Evolutionary conservation across 2,888 invertebrate genomes (phyloP).

Genomic region (Eubasilissa splendida): DNA sequence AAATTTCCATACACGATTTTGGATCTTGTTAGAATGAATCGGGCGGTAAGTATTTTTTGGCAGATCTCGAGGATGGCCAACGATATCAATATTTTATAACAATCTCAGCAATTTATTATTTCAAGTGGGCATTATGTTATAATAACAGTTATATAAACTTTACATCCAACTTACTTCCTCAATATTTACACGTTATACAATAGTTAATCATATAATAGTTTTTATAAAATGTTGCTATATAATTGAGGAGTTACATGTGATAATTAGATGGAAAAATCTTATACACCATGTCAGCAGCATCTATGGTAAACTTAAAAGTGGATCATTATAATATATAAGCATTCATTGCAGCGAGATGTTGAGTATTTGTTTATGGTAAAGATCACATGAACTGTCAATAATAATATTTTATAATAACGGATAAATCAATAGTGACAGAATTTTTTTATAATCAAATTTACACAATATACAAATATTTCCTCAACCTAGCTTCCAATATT

Average conservation of each 20-base stretch:
- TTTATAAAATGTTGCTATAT: constrained; percentile 4
- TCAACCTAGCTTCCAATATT: constrained; percentile 18
- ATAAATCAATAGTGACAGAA: not conserved
- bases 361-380: too few relatives aligned
- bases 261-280: not conserved
- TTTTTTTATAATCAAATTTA: not conserved
- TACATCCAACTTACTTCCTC: constrained; percentile 11
- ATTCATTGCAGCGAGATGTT: not conserved
- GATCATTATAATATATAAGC: not conserved
- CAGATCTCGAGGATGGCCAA: not conserved
- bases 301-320: not conserved
- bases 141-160: not conserved
- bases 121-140: constrained; percentile 15
- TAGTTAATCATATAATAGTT: constrained; percentile 24
- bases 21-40: too few relatives aligned
- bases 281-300: too few relatives aligned
- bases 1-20: too few relatives aligned
- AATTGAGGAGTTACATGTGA: constrained; percentile 4
- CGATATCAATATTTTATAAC: constrained; percentile 15
- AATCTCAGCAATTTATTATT: constrained; percentile 7
- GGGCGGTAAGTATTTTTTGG: too few relatives aligned
- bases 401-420: constrained; percentile 7
- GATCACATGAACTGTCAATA: not conserved
- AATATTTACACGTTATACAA: constrained; percentile 19
- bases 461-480: constrained; percentile 10